Conservation (phyloP, 2,888 invertebrate species). For the Drosophila neotestacea region DNA sequence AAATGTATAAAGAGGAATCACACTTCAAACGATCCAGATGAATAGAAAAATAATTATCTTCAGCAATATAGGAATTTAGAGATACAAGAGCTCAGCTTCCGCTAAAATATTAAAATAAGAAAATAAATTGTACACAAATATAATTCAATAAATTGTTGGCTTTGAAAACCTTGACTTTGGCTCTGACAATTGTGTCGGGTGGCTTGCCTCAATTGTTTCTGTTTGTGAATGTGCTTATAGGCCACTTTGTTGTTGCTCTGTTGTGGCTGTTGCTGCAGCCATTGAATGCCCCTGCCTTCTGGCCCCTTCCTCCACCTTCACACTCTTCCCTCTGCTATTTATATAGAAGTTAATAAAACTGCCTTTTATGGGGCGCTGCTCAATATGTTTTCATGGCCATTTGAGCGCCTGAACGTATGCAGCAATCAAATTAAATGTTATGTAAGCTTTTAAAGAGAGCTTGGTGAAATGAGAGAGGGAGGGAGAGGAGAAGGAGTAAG, state of each 20-base stretch:
- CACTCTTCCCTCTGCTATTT: conserved; percentile 40
- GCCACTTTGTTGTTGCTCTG: conserved; percentile 70
- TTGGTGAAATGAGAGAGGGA: too few species aligned
- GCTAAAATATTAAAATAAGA: too few species aligned
- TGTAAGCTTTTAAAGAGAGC: conserved; percentile 67
- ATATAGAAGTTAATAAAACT: conserved; percentile 76
- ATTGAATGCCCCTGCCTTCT: conserved; percentile 1
- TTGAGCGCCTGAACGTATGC: conserved; percentile 70
- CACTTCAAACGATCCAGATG: too few species aligned
- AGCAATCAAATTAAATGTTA: conserved; percentile 80
- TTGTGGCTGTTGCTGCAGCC: conserved; percentile 38
- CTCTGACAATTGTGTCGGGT: conserved; percentile 42
- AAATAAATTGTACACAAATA: too few species aligned
- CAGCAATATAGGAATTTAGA: too few species aligned
- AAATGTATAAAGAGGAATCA: too few species aligned
- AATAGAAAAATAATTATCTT: too few species aligned
- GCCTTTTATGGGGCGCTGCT: conserved; percentile 75
- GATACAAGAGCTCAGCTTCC: too few species aligned
- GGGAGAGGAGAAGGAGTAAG: not conserved
- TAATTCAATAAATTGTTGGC: too few species aligned
- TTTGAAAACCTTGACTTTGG: not conserved
- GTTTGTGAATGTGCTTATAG: conserved; percentile 61
- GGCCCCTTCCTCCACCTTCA: not conserved
- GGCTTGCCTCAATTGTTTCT: conserved; percentile 37
- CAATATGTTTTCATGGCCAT: conserved; percentile 78